These are phyloP conservation scores for Ctenosaura bakeri DNA, from an alignment of 2,797 vertebrate species.

Conservation along the genomic window DNA sequence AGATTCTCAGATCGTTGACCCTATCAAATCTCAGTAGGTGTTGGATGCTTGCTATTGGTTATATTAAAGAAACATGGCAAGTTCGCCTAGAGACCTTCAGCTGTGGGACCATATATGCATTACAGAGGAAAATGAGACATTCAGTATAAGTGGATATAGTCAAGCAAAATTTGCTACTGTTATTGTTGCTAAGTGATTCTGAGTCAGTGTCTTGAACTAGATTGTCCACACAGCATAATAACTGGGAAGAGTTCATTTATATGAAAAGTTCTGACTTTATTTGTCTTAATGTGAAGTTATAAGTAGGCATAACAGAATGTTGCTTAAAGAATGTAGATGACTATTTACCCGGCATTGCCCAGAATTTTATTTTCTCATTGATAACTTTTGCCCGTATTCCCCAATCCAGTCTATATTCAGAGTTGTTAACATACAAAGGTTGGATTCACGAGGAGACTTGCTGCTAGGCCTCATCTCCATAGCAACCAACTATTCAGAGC, in stretches of 20 bases:
- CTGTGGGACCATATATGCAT: neutral
- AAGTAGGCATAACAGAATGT: neutral
- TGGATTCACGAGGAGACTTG: too few relatives aligned
- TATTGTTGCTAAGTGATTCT: neutral
- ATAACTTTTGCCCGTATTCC: too few relatives aligned
- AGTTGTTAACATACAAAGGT: too few relatives aligned
- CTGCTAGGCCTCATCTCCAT: too few relatives aligned
- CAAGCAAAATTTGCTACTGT: slow-evolving; percentile 8
- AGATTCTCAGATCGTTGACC: neutral
- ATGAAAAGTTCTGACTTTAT: neutral
- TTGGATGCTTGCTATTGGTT: neutral
- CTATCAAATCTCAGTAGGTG: neutral
- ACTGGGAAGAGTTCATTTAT: neutral
- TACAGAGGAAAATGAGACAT: neutral
- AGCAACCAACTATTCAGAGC: too few relatives aligned
- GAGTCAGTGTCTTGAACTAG: neutral
- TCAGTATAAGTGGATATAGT: neutral
- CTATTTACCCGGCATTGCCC: too few relatives aligned
- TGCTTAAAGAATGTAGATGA: neutral
- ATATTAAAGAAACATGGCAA: slow-evolving; percentile 3
- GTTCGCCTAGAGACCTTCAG: neutral
- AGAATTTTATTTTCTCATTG: too few relatives aligned
- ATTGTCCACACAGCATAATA: neutral
- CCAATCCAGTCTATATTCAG: too few relatives aligned
- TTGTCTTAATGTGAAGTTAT: neutral